Percentiles rank a stretch among this genome's conserved stretches.
Evolutionary conservation across 2,888 invertebrate species (phyloP).

Genomic region (Marasmarcha lunaedactyla): DNA sequence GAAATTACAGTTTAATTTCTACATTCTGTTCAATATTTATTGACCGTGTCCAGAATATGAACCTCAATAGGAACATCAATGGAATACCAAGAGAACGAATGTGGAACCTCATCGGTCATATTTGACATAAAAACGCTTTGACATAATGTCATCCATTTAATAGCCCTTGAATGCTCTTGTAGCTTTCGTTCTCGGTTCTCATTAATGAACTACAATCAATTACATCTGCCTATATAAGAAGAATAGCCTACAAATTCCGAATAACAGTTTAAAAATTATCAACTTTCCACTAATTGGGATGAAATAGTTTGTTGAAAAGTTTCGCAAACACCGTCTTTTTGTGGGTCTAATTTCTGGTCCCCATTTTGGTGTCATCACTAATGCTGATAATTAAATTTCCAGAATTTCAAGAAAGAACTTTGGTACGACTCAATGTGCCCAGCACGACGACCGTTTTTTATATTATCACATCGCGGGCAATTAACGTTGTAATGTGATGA

Average conservation of each 20-base stretch:
- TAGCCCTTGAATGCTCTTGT: constrained; percentile 42
- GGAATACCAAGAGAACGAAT: constrained; percentile 28
- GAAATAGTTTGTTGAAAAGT: constrained; percentile 38
- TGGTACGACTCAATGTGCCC: constrained; percentile 51
- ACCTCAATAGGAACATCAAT: background rate
- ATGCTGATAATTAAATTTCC: constrained; percentile 64
- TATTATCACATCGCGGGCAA: constrained; percentile 22
- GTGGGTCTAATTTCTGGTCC: constrained; percentile 30
- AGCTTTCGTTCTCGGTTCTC: constrained; percentile 34
- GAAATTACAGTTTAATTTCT: too few species aligned
- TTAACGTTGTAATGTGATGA: constrained; percentile 30
- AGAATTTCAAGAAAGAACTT: constrained; percentile 30
- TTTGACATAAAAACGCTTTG: constrained; percentile 42
- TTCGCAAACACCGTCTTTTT: constrained; percentile 41
- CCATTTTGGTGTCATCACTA: constrained; percentile 49
- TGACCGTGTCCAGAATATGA: constrained; percentile 1
- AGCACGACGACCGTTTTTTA: constrained; percentile 33
- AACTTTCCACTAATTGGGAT: constrained; percentile 50
- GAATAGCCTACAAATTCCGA: constrained; percentile 17
- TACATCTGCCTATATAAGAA: constrained; percentile 19
- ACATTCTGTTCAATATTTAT: background rate
- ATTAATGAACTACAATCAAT: constrained; percentile 49
- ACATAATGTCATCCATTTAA: constrained; percentile 54
- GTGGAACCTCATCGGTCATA: constrained; percentile 48
- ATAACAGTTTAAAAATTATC: constrained; percentile 30